A percentile compares a stretch with the other conserved stretches of the same genome.
phyloP scores from a whole-genome alignment of 92 coral and sea anemone genomes.

The Heliopora coerulea region DNA sequence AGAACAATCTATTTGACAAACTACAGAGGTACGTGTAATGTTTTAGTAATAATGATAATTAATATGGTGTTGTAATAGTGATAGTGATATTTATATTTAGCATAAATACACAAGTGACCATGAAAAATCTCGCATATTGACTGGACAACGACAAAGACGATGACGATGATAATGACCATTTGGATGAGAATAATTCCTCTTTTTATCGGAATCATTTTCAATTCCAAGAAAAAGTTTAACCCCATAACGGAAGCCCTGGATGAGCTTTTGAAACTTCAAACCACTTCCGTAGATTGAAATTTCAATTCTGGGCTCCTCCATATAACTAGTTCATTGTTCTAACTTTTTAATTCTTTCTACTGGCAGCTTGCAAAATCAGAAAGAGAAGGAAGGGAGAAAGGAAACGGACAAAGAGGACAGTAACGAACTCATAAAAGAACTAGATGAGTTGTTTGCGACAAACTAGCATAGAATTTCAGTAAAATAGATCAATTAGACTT shows the following conservation, averaged over 20 bases:
- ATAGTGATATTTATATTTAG: no score
- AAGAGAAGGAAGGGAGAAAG: not conserved
- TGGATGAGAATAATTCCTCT: not conserved
- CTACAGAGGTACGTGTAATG: not conserved
- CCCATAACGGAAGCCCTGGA: no score
- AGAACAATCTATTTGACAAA: not conserved
- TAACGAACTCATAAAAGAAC: slow-evolving; percentile 2
- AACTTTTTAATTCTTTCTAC: not conserved
- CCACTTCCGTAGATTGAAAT: no score
- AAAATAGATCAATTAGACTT: no score
- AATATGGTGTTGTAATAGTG: no score
- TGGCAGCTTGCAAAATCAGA: not conserved
- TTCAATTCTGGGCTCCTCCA: no score
- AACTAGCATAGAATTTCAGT: not conserved
- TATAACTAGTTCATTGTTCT: not conserved
- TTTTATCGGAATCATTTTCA: not conserved
- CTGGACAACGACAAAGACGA: no score
- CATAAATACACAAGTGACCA: no score
- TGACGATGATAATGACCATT: no score
- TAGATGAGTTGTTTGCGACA: slow-evolving; percentile 19
- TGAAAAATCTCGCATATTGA: no score
- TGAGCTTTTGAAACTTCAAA: no score
- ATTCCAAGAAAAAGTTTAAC: no score
- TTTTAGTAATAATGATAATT: not conserved
- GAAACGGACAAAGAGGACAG: not conserved